Percentiles rank a stretch among this genome's conserved stretches.
These are phyloP conservation scores for Petrosia ficiformis DNA, from an alignment of 37 sponge, comb jelly and placozoan species.

Conservation along the genomic window DNA sequence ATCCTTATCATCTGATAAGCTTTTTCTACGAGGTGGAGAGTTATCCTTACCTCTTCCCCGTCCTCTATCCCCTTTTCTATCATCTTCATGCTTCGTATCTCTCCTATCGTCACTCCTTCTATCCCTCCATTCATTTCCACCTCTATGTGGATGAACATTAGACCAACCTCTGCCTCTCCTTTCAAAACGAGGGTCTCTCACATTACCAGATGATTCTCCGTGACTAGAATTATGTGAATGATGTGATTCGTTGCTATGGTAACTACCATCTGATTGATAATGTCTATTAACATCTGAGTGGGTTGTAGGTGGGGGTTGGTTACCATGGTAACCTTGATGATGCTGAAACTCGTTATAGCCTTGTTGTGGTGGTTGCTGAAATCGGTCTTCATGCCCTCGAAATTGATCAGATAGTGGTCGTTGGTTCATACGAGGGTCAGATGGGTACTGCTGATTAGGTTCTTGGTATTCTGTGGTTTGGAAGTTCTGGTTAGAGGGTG, in stretches of 20 bases:
- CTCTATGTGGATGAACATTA: too few relatives aligned
- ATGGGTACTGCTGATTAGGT: conserved; percentile 9
- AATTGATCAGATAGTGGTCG: too few relatives aligned
- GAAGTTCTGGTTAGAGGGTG: too few relatives aligned
- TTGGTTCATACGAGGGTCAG: background rate
- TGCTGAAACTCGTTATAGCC: too few relatives aligned
- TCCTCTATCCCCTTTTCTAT: background rate
- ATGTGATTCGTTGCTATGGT: background rate
- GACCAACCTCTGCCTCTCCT: background rate
- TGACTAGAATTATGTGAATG: conserved; percentile 4
- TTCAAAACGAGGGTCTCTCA: background rate
- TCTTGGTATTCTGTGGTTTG: too few relatives aligned
- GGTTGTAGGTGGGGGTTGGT: conserved; percentile 1
- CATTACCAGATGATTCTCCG: background rate
- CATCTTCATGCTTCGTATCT: background rate
- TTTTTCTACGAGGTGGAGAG: background rate
- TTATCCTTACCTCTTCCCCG: background rate
- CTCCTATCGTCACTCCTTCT: conserved; percentile 12
- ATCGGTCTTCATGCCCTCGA: background rate
- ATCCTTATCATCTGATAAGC: background rate
- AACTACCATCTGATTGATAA: background rate
- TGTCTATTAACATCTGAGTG: background rate
- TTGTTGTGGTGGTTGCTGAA: conserved; percentile 14
- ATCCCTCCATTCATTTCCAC: background rate
- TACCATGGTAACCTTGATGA: background rate